phyloP scores from a whole-genome alignment of 2,888 invertebrate genomes.

The Melikaiella ostensackeni region DNA sequence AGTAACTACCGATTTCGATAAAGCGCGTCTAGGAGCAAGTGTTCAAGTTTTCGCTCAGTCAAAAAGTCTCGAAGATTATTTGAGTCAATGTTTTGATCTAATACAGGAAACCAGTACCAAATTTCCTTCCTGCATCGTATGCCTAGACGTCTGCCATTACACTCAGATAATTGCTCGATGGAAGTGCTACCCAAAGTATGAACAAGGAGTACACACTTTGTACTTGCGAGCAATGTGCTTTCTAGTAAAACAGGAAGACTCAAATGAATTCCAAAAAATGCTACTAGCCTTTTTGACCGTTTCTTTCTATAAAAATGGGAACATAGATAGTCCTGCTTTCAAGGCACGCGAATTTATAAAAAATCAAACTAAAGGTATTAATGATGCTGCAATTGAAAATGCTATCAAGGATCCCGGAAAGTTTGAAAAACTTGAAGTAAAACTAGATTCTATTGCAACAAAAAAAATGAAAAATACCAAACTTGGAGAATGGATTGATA shows the following conservation, averaged over 20 bases:
- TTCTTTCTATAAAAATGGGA: neutral
- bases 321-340: neutral
- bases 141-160: too few relatives aligned
- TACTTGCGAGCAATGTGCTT: too few relatives aligned
- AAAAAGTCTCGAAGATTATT: constrained; percentile 44
- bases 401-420: too few relatives aligned
- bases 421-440: too few relatives aligned
- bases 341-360: neutral
- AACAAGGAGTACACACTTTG: too few relatives aligned
- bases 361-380: neutral
- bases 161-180: too few relatives aligned
- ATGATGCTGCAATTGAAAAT: neutral
- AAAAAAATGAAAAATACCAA: neutral
- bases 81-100: neutral
- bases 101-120: neutral
- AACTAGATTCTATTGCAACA: too few relatives aligned
- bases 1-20: constrained; percentile 42
- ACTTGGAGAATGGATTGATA: neutral
- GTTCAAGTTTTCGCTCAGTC: constrained; percentile 43
- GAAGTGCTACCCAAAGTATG: too few relatives aligned
- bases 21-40: constrained; percentile 49
- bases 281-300: neutral
- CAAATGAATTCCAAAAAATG: too few relatives aligned
- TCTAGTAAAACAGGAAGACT: too few relatives aligned
- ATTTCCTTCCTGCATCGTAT: too few relatives aligned